Evolutionary conservation across 1,140 invertebrate species (phyloP).

Genomic region (Drosophila yakuba): DNA sequence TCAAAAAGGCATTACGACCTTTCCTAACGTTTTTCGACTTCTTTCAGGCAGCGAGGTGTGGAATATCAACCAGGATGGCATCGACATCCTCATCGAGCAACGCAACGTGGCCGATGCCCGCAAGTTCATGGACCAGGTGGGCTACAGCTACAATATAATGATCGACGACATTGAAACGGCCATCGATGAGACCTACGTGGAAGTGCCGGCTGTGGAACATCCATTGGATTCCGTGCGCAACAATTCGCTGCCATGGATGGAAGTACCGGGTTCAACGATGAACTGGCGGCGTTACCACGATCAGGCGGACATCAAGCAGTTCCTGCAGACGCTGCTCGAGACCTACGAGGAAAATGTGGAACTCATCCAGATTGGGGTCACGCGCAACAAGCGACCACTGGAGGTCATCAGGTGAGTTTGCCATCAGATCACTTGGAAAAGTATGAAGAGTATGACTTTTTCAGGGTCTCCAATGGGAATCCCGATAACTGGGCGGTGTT

Average conservation of each 20-base stretch:
- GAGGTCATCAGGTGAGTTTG: constrained; percentile 85
- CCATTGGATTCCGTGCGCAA: constrained; percentile 68
- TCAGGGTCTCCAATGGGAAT: constrained; percentile 88
- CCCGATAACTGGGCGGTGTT: constrained; percentile 87
- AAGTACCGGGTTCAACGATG: constrained; percentile 87
- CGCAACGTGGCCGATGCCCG: constrained; percentile 86
- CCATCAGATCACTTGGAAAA: background rate
- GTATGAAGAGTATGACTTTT: background rate
- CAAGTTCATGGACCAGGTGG: constrained; percentile 86
- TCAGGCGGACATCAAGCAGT: constrained; percentile 88
- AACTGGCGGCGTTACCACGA: constrained; percentile 91
- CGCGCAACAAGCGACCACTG: constrained; percentile 89
- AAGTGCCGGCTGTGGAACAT: constrained; percentile 85
- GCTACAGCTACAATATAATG: constrained; percentile 88
- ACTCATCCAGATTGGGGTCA: constrained; percentile 88
- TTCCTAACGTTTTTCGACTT: background rate
- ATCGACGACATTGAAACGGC: constrained; percentile 91
- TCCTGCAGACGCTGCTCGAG: constrained; percentile 88
- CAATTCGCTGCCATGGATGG: constrained; percentile 67
- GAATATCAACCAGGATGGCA: constrained; percentile 83
- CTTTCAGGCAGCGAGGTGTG: constrained; percentile 75
- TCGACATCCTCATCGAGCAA: constrained; percentile 87
- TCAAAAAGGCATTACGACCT: background rate
- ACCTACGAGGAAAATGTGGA: constrained; percentile 88
- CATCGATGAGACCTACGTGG: constrained; percentile 91